These are phyloP conservation scores for Lamproptera curius DNA, from an alignment of 2,888 invertebrate species.

Conservation along the genomic window DNA sequence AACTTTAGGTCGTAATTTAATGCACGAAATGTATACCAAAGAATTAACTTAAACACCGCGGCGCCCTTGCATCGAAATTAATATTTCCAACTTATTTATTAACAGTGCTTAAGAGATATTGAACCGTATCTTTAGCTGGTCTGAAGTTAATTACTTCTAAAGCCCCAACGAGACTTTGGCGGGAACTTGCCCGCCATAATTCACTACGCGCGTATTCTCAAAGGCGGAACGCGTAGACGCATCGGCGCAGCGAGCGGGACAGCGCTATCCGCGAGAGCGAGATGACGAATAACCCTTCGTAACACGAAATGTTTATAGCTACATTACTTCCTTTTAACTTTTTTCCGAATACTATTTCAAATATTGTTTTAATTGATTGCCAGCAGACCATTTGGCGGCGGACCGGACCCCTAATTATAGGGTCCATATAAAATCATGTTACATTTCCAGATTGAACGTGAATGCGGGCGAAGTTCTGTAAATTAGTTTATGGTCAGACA, in stretches of 20 bases:
- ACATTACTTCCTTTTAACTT: slow-evolving; percentile 65
- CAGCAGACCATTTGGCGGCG: slow-evolving; percentile 70
- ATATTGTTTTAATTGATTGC: slow-evolving; percentile 78
- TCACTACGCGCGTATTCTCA: slow-evolving; percentile 56
- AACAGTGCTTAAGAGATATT: slow-evolving; percentile 22
- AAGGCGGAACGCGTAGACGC: slow-evolving; percentile 63
- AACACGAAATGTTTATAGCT: slow-evolving; percentile 68
- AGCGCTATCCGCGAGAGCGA: slow-evolving; percentile 31
- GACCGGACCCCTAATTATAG: slow-evolving; percentile 57
- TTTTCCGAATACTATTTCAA: slow-evolving; percentile 72
- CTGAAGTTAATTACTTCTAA: slow-evolving; percentile 72
- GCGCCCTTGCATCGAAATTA: slow-evolving; percentile 26
- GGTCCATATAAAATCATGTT: slow-evolving; percentile 49
- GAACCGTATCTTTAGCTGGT: slow-evolving; percentile 63
- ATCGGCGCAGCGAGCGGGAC: slow-evolving; percentile 61
- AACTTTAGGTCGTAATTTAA: slow-evolving; percentile 11
- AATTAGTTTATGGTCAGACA: slow-evolving; percentile 21
- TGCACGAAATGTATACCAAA: slow-evolving; percentile 24
- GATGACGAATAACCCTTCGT: slow-evolving; percentile 35
- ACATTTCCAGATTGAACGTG: slow-evolving; percentile 31
- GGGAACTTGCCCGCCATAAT: slow-evolving; percentile 64
- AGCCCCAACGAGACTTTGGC: slow-evolving; percentile 73
- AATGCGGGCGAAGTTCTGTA: slow-evolving; percentile 14
- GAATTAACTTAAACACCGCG: slow-evolving; percentile 18
- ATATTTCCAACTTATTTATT: slow-evolving; percentile 34